phyloP scores from a whole-genome alignment of 92 coral and sea anemone genomes.

The Porites evermanni region DNA sequence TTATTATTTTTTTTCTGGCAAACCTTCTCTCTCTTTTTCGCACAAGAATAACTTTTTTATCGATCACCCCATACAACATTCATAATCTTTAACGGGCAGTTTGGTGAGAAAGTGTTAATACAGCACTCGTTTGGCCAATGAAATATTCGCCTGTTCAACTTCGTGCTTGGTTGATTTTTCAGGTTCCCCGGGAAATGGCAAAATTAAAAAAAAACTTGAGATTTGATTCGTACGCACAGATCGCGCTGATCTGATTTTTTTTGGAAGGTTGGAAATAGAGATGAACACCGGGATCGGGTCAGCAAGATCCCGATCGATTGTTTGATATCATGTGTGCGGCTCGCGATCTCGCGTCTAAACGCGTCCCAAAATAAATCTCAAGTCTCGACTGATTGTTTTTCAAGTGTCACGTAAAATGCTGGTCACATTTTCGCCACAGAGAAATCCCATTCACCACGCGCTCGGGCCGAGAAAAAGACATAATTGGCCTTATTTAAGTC shows the following conservation, averaged over 20 bases:
- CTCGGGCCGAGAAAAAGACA: conserved; percentile 18
- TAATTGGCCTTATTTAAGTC: conserved; percentile 40
- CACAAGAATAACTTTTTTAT: conserved; percentile 63
- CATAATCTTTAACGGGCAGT: conserved; percentile 60
- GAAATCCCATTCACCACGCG: conserved; percentile 12
- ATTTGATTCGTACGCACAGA: not conserved
- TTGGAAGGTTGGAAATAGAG: conserved; percentile 22
- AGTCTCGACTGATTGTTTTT: conserved; percentile 51
- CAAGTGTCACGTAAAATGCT: conserved; percentile 49
- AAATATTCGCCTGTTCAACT: conserved; percentile 44
- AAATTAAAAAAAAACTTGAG: not conserved
- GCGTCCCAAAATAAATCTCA: conserved; percentile 58
- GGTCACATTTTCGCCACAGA: conserved; percentile 22
- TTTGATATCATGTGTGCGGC: conserved; percentile 51
- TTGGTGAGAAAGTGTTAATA: conserved; percentile 46
- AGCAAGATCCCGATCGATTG: conserved; percentile 33
- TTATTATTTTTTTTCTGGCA: not conserved
- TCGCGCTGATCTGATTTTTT: not conserved
- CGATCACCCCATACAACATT: conserved; percentile 74
- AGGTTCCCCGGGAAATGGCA: conserved; percentile 48
- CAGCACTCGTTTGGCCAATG: conserved; percentile 47
- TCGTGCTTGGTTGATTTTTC: conserved; percentile 38
- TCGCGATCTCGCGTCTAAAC: conserved; percentile 55
- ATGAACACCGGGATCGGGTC: conserved; percentile 22
- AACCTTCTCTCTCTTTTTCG: conserved; percentile 34